Evolutionary conservation across 2,888 invertebrate species (phyloP), one percentile per base, ranked within the genome.

Genomic region (Leptinotarsa peninsularis): DNA sequence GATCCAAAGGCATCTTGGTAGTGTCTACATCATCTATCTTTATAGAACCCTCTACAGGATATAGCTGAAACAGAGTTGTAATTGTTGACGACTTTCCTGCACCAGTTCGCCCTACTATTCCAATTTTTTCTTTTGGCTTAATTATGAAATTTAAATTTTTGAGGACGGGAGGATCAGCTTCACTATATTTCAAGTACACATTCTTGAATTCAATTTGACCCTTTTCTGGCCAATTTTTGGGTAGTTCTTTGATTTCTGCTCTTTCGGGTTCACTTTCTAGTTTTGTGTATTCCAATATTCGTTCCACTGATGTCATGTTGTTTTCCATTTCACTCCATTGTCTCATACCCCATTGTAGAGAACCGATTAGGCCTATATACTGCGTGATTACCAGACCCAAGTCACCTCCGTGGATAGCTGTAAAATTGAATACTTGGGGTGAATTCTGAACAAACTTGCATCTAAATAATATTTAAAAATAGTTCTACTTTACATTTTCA

Each of bases 271-370:
- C 86, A 54, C 79, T 82, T 77, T 85, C 84, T 15, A 85, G 72
- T 72, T 81, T 82, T 10, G 83, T 85, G 72, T 86, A 86, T 74
- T 86, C 86, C 21, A 85, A 72, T 52, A 85, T 79, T 74, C 86
- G 75, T 76, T 83, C 83, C n/a, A 84, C 84, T 7, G 85, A 86
- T 3, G 85, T 85, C 86, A 86, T 85, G 72, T 95, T 89, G 33
- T 95, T 96, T 86, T 88, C 88, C 21, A 88, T 87, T 87, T 98
- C 98, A 0, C 97, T 96, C 83, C 96, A 96, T 87, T 98, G 97
- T 4, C 98, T 90, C 80, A 92, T 90, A 7, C 90, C 91, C 91
- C 91, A 92, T 84, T 92, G 92, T 80, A 92, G 81, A 86, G 90
- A 88, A 14, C 94, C 94, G 0, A 94, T 94, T 73, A 95, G 90